phyloP scores from a whole-genome alignment of 2,888 invertebrate species.

The Eupithecia tripunctaria region DNA sequence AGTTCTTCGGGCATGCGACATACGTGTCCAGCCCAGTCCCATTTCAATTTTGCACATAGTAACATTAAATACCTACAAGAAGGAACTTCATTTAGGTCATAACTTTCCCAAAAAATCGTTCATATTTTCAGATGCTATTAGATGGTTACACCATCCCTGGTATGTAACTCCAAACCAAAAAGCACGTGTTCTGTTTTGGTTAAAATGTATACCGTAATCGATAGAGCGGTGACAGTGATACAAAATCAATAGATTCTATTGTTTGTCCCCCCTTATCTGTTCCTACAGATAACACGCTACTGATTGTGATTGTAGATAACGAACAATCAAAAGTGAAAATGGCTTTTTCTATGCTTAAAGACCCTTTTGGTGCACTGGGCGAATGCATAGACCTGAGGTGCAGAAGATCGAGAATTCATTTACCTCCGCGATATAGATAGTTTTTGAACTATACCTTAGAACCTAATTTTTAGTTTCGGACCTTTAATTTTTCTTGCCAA shows the following conservation, averaged over 20 bases:
- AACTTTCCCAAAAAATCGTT: neutral
- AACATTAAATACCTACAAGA: too few species aligned
- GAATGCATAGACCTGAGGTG: neutral
- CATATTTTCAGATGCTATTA: neutral
- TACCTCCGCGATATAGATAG: neutral
- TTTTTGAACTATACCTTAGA: neutral
- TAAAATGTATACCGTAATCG: constrained; percentile 2
- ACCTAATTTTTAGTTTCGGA: too few species aligned
- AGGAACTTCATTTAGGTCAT: too few species aligned
- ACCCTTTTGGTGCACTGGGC: neutral
- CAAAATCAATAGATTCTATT: constrained; percentile 37
- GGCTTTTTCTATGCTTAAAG: constrained; percentile 3
- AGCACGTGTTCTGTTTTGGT: neutral
- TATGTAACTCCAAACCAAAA: neutral
- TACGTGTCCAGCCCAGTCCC: too few species aligned
- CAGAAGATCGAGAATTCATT: neutral
- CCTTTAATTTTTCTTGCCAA: too few species aligned
- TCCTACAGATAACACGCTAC: constrained; percentile 71
- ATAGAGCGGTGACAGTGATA: constrained; percentile 26
- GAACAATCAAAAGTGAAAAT: constrained; percentile 19
- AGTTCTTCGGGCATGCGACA: too few species aligned
- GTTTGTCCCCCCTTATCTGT: constrained; percentile 65
- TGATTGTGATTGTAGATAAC: constrained; percentile 64
- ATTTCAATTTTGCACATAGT: neutral
- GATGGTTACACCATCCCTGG: neutral